Evolutionary conservation across 2,797 vertebrate species (phyloP).

Genomic region (Glossophaga mutica): DNA sequence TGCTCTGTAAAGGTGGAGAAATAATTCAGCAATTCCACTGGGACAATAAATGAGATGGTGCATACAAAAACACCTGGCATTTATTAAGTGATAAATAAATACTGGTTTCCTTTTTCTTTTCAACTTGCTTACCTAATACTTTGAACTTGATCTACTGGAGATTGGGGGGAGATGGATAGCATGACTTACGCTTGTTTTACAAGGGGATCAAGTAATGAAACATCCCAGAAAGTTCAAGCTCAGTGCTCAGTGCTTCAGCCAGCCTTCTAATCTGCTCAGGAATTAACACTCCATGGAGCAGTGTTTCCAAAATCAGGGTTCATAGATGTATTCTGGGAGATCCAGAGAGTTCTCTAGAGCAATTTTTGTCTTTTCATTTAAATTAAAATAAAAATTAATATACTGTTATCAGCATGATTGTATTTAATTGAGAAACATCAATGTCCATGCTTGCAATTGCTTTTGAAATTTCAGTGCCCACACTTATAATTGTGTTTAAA

Average conservation of each 20-base stretch:
- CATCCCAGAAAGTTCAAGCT: not conserved
- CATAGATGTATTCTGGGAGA: not conserved
- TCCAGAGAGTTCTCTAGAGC: not conserved
- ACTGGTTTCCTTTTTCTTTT: conserved; percentile 25
- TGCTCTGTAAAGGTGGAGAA: not conserved
- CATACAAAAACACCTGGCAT: not conserved
- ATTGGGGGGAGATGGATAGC: not conserved
- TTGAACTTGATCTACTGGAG: not conserved
- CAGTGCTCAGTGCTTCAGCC: not conserved
- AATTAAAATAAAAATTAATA: not conserved
- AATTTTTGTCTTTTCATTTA: conserved; percentile 2
- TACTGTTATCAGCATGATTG: not conserved
- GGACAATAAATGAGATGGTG: not conserved
- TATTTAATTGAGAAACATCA: not conserved
- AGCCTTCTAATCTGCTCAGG: not conserved
- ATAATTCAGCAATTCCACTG: not conserved
- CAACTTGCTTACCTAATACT: conserved; percentile 1
- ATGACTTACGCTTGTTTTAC: not conserved
- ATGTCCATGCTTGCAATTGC: not conserved
- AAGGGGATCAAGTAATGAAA: not conserved
- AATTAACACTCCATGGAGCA: not conserved
- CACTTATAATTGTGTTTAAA: not conserved
- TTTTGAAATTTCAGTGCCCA: not conserved
- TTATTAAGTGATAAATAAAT: not conserved
- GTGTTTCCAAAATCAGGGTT: not conserved